These are phyloP conservation scores for Myotis daubentonii DNA, from an alignment of 2,797 vertebrate species.

Conservation along the genomic window DNA sequence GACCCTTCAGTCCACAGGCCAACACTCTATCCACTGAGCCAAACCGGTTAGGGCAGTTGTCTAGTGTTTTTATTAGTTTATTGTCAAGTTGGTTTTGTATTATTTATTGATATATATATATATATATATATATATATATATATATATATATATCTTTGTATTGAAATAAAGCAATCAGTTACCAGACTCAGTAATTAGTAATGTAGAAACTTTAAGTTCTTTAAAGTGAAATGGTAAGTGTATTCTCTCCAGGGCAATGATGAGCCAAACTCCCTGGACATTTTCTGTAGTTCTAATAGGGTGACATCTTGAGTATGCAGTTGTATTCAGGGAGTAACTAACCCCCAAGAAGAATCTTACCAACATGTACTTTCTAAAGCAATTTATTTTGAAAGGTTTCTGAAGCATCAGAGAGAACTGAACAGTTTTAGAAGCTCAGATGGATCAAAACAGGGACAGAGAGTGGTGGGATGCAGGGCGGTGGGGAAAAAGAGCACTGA, in stretches of 20 bases:
- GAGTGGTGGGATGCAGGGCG: not conserved
- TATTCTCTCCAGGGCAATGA: not conserved
- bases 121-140: too few species aligned
- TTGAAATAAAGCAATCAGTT: not conserved
- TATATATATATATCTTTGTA: not conserved
- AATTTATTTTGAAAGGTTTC: not conserved
- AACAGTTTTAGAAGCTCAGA: not conserved
- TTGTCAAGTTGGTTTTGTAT: not conserved
- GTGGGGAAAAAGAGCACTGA: not conserved
- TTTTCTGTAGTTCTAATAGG: not conserved
- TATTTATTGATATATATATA: not conserved
- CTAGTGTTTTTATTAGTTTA: not conserved
- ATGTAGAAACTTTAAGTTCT: not conserved
- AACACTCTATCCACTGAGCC: too few species aligned
- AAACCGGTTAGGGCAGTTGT: not conserved
- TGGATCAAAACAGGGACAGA: not conserved
- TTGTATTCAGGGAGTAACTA: not conserved
- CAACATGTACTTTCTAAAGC: not conserved
- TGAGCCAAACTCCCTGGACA: not conserved
- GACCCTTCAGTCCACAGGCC: too few species aligned
- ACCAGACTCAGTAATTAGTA: not conserved
- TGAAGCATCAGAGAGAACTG: not conserved
- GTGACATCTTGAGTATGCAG: not conserved
- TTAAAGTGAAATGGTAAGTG: not conserved
- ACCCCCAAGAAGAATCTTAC: not conserved